Base-by-base conservation (phyloP, 2,888 invertebrate genomes). In the Eristalinus sepulchralis region DNA sequence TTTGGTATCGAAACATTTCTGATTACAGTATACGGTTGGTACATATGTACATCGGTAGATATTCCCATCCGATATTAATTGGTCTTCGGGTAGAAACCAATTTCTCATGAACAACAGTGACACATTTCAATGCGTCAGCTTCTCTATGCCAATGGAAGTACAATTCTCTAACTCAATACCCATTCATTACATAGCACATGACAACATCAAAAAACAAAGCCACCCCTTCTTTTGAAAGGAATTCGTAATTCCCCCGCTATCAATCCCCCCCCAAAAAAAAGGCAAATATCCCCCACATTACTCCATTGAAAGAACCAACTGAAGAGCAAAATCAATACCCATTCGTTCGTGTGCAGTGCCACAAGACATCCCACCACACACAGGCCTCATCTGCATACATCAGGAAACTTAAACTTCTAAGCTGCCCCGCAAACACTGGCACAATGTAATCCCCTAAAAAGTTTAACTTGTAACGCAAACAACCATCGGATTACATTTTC, bases 401-500 rank as follows among this genome's bases (percentile, higher is more conserved):
- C 47, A 47, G 47, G 8, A 47, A 47, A 47, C 47, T 47, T 47
- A 47, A 47, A 47, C 47, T 47, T 47, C 47, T 47, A 17, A 47
- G 47, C 47, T 34, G 17, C 60, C 57, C 34, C 63, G 68, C 77
- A 81, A 77, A 81, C 81, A 81, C 33, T 39, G 39, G 36, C 75
- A 66, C 62, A 70, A 62, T 72, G 67, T 81, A 72, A 81, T 73
- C 68, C 77, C 55, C 39, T 11, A 59, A 64, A 82, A 85, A 85
- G 77, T 82, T 82, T 85, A 73, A 82, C 82, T 78, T 85, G 82
- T 82, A 82, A 82, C 59, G 53, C 73, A 85, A 85, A 85, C 85
- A 85, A 85, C 85, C 82, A 85, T 72, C 72, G 85, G 85, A 85
- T 85, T 85, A 85, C 85, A 85, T 82, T 85, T 85, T 82, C 85